These are phyloP conservation scores for Liolophura sinensis DNA, from an alignment of 1,140 invertebrate species.

Conservation along the genomic window DNA sequence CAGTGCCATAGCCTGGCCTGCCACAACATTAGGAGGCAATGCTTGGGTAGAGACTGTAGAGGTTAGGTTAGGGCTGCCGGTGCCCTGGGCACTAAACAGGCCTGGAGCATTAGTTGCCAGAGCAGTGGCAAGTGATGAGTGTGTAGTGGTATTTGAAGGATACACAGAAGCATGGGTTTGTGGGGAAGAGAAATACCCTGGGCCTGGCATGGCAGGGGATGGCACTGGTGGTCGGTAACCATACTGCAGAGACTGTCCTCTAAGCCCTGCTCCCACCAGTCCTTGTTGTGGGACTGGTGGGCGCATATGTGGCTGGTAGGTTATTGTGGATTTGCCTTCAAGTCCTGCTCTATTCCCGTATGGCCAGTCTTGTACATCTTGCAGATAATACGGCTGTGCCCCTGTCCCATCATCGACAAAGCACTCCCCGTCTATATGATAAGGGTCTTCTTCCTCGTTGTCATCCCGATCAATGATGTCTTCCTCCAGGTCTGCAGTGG, in stretches of 20 bases:
- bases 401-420: not conserved
- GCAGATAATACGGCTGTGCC: conserved; percentile 1
- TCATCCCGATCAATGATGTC: conserved; percentile 3
- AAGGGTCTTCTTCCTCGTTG: conserved; percentile 10
- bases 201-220: conserved; percentile 22
- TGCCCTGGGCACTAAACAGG: not conserved
- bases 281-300: not conserved
- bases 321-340: conserved; percentile 37
- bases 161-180: not conserved
- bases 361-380: conserved; percentile 36
- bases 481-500: no score
- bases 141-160: not conserved
- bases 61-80: not conserved
- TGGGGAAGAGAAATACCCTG: conserved; percentile 37
- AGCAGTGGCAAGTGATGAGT: not conserved
- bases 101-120: not conserved
- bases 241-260: conserved; percentile 47
- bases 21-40: conserved; percentile 25
- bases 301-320: conserved; percentile 29
- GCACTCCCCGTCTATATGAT: conserved; percentile 10
- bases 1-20: not conserved
- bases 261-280: conserved; percentile 4
- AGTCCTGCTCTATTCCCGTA: conserved; percentile 30
- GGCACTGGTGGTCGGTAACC: conserved; percentile 10
- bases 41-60: conserved; percentile 9